Base-by-base conservation (phyloP, 2,888 invertebrate genomes). In the Smittia aterrima region DNA sequence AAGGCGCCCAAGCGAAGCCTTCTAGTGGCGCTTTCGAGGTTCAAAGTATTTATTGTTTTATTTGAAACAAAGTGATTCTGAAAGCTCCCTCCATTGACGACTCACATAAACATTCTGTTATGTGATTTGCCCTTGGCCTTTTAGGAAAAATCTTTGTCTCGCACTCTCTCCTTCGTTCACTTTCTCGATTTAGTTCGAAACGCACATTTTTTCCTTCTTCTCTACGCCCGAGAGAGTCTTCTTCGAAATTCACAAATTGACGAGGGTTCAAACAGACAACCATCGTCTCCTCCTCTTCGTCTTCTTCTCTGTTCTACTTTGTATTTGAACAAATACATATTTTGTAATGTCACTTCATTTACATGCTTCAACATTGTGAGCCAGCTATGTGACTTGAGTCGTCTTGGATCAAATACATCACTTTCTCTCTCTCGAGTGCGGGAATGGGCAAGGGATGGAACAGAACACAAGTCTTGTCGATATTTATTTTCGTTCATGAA, bases 321-420 rank as follows among this genome's bases (percentile, higher is more conserved):
- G 47, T 47, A 3, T 47, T 47, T 47, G 16, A 27, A n/a, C 16
- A 27, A 24, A 64, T 27, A 64, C 22, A 64, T 27, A 24, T 64
- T 64, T 27, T 27, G 27, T 64, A 16, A 64, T 27, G 27, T 64
- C 64, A 27, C 64, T 64, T 64, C 64, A 64, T 58, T 22, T 22
- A 58, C 58, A 58, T 58, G 58, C 58, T 22, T 20, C 58, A 20
- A 13, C 20, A 18, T 1, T 58, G 11, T 22, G 24, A 9, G 24
- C 24, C 18, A n/a, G 13, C 20, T 22, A 58, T 58, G 24, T 58
- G 22, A 18, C 58, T 58, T 11, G 20, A 58, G 13, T 18, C 58
- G 58, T 58, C 3, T 32, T 32, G 4, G 32, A 32, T 32, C 4
- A 9, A 6, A 32, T 32, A 32, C 32, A 32, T 32, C 32, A 32